Percentiles rank a stretch among this genome's conserved stretches.
These are phyloP conservation scores for Ellobius talpinus DNA, from an alignment of 2,113 vertebrate species.

Conservation along the genomic window DNA sequence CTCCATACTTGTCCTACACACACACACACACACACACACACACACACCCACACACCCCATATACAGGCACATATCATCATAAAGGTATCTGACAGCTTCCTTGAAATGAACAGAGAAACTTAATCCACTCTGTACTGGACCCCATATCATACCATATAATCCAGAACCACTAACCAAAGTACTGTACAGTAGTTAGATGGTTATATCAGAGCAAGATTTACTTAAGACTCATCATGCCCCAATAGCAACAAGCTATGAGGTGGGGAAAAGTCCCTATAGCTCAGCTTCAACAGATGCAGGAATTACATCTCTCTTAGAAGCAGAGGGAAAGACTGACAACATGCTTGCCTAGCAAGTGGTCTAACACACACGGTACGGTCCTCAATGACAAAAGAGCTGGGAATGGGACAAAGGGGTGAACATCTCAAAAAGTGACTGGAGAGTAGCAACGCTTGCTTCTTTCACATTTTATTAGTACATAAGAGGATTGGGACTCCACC, in stretches of 20 bases:
- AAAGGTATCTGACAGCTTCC: background rate
- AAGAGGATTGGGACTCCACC: background rate
- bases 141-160: background rate
- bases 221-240: background rate
- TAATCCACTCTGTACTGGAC: constrained; percentile 8
- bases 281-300: constrained; percentile 4
- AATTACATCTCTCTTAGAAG: background rate
- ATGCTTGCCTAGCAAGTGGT: background rate
- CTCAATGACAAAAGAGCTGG: background rate
- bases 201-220: background rate
- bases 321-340: background rate
- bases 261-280: background rate
- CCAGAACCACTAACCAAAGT: background rate
- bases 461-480: background rate
- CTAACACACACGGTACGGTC: background rate
- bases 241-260: background rate
- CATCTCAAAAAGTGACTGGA: background rate
- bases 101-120: background rate
- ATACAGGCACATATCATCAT: background rate
- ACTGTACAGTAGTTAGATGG: background rate
- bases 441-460: background rate
- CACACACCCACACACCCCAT: background rate
- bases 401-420: background rate
- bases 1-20: background rate
- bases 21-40: background rate